Evolutionary conservation across 2,888 invertebrate genomes (phyloP), one percentile per base, ranked within the genome.

Genomic region (Cheilosia scutellata): DNA sequence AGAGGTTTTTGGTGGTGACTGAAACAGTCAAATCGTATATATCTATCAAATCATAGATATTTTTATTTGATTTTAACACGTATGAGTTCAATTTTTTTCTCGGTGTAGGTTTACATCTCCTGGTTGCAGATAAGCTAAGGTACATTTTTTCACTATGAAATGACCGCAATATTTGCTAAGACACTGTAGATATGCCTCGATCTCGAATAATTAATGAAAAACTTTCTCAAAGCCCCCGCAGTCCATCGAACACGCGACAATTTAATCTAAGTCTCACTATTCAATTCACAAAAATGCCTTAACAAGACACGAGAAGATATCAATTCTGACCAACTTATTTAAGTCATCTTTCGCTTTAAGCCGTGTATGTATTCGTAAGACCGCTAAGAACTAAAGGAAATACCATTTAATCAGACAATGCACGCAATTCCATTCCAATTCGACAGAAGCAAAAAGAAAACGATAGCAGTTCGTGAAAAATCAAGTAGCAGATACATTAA

Each of bases 401-500:
- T 74, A 63, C 0, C 44, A 55, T 47, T 63, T 20, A 51, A 20
- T n/a, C 72, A 47, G 47, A 65, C 57, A 65, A 75, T 65, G 40
- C 75, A 75, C 65, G 65, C 65, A 65, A 75, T 57, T 9, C 65
- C 65, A 65, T 63, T n/a, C 1, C 4, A 47, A 42, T 44, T 51
- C 42, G 57, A 44, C 57, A 53, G n/a, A 33, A 11, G 25, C 16
- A 5, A 42, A 27, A 37, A 44, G 57, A 57, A 55, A 60, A n/a
- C 7, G 2, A 7, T 20, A 47, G 4, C 37, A 11, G 29, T 62
- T 53, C 53, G 31, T 53, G 51, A 20, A 76, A 66, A 62, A 40
- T 29, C 66, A 76, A 40, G 58, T 76, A 76, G 65, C 75, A 49
- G 37, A 31, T 58, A 75, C 66, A 58, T 51, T 58, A 66, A 66